Evolutionary conservation across 2,113 vertebrate species (phyloP).

Genomic region (Dicentrarchus labrax): DNA sequence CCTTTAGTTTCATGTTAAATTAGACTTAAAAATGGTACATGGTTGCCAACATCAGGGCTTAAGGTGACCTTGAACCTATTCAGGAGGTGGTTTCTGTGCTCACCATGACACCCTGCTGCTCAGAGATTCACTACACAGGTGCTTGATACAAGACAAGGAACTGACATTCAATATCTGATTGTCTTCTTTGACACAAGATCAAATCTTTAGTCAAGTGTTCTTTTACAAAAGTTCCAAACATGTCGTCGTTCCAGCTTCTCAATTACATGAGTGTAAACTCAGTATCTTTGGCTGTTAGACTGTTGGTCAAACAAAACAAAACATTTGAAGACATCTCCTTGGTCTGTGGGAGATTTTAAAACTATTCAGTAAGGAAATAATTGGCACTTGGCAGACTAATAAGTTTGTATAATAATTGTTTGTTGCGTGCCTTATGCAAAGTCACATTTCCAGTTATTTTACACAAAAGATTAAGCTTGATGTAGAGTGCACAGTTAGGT

Average conservation of each 20-base stretch:
- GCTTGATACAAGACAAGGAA: background rate
- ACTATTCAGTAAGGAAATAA: background rate
- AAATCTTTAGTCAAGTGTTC: too few species aligned
- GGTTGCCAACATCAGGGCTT: background rate
- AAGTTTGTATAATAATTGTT: background rate
- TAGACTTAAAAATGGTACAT: background rate
- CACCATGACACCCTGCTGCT: conserved; percentile 5
- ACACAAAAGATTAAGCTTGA: background rate
- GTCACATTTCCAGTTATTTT: background rate
- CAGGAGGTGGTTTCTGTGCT: conserved; percentile 10
- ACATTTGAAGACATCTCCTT: background rate
- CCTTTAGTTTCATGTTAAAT: background rate
- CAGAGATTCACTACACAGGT: background rate
- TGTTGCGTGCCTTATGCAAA: background rate
- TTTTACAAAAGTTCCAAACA: background rate
- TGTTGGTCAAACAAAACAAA: background rate
- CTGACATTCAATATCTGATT: background rate
- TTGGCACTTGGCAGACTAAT: background rate
- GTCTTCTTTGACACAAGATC: background rate
- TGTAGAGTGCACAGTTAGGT: background rate
- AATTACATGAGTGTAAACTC: background rate
- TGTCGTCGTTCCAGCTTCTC: background rate
- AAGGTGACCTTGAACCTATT: conserved; percentile 2
- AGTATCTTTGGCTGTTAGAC: background rate
- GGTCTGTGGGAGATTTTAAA: background rate